Base-by-base conservation (phyloP, 1,140 invertebrate species). In the Tetramorium parvispinum region DNA sequence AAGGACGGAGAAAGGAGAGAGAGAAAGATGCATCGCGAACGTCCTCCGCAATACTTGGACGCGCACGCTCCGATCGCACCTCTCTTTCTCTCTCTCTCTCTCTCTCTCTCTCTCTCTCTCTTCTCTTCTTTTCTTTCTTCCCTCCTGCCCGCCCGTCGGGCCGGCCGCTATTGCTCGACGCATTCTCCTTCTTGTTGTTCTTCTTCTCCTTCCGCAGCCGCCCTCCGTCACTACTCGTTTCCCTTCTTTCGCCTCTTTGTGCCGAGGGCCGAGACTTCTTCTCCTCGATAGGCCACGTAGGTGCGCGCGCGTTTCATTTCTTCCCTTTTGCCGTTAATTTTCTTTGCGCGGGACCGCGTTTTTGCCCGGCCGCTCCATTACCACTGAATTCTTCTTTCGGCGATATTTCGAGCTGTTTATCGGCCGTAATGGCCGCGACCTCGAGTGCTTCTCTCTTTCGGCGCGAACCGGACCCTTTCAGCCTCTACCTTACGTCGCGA, bases 31-130 rank as follows among this genome's bases (percentile, higher is more conserved):
- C 79, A 83, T 18, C 66, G 53, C 59, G 76, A 66, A 53, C 87
- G 87, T 86, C 78, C 88, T 86, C 88, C 75, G 59, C 43, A 65
- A 37, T 37, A 76, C 81, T 57, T 70, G 88, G 78, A 85, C 49
- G 88, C 79, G 86, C 91, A 91, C 86, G 86, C 90, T 90, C 90
- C 83, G 81, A 81, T 85, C 85, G 88, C 79, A 85, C 85, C 76
- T 86, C 87, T 75, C 77, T 78, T 68, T 24, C 57, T 88, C 70
- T 63, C 85, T 65, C 71, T 55, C 46, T 63, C 77, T 53, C 66
- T 68, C 40, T 43, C 70, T 63, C 85, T 65, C 71, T 55, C 46
- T 63, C 77, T 53, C 66, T 68, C 40, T 32, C 32, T 32, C 32
- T 4, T 32, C 32, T 63, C 85, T 65, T 77, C 61, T 51, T 63